Evolutionary conservation across 2,888 invertebrate genomes (phyloP).

Genomic region (Cryptus armator): DNA sequence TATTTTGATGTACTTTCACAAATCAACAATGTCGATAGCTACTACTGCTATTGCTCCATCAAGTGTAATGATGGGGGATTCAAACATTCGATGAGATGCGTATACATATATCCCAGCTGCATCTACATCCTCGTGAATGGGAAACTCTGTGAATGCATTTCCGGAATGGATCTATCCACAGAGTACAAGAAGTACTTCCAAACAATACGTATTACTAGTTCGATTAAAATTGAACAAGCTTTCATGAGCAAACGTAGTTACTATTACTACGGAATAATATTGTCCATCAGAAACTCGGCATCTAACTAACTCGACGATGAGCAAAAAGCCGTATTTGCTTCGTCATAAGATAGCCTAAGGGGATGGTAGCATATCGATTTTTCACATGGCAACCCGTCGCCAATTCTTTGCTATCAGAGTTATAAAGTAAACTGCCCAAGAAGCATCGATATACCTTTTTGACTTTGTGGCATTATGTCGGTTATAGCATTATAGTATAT

Average conservation of each 20-base stretch:
- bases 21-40: slow-evolving; percentile 10
- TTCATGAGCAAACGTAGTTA: too few species aligned
- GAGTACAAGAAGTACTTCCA: too few species aligned
- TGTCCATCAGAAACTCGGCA: neutral
- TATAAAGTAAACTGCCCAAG: slow-evolving; percentile 34
- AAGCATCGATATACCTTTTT: slow-evolving; percentile 45
- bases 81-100: neutral
- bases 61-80: slow-evolving; percentile 30
- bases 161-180: neutral
- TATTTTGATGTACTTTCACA: neutral
- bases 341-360: neutral
- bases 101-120: neutral
- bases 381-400: neutral
- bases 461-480: slow-evolving; percentile 43
- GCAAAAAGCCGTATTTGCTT: neutral
- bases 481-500: slow-evolving; percentile 13
- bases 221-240: too few species aligned
- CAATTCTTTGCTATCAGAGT: slow-evolving; percentile 17
- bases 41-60: slow-evolving; percentile 21
- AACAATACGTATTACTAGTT: neutral
- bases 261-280: neutral
- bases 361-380: neutral
- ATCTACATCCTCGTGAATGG: neutral
- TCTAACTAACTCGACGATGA: neutral
- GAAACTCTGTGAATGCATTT: neutral